Evolutionary conservation across 1,140 invertebrate genomes (phyloP), one percentile per base, ranked within the genome.

Genomic region (Formica exsecta): DNA sequence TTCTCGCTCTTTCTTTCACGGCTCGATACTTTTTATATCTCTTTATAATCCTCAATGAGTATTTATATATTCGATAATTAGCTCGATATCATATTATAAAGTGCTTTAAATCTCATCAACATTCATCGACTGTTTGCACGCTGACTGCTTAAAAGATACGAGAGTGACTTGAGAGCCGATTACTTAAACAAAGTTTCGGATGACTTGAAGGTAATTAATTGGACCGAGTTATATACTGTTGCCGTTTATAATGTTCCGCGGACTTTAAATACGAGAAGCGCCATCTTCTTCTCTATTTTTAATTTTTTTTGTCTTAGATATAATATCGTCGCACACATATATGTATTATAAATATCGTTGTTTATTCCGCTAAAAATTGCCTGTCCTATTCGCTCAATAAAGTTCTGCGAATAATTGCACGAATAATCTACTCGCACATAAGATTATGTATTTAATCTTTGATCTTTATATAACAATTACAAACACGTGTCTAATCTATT

Each of bases 61-160:
- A 44, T 32, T 81, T 81, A 74, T 61, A 83, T 66, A 44, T 19
- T 44, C 7, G 68, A 83, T 73, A 32, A 81, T 71, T n/a, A 38
- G 8, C 22, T 59, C 77, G 64, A 68, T 80, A 61, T 73, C 13
- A 9, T 73, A 61, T 62, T 38, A 44, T 25, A n/a, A 81, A 57
- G 9, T 74, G 73, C 38, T 41, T 81, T 62, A 61, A 74, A 74
- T 48, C 36, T 32, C 51, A 73, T 81, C 16, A 41, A 61, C 57
- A 83, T 62, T 83, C 38, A 74, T 61, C 25, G 16, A 61, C 29
- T n/a, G n/a, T 2, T 16, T 25, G 19, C n/a, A 44, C 1, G 13
- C 19, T 32, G 61, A 29, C 13, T 62, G 32, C 36, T 74, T 36
- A 61, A 44, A 73, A 59, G 57, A 74, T 22, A 73, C 38, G 19